Base-by-base conservation (phyloP, 2,113 vertebrate genomes). In the Excalfactoria chinensis region DNA sequence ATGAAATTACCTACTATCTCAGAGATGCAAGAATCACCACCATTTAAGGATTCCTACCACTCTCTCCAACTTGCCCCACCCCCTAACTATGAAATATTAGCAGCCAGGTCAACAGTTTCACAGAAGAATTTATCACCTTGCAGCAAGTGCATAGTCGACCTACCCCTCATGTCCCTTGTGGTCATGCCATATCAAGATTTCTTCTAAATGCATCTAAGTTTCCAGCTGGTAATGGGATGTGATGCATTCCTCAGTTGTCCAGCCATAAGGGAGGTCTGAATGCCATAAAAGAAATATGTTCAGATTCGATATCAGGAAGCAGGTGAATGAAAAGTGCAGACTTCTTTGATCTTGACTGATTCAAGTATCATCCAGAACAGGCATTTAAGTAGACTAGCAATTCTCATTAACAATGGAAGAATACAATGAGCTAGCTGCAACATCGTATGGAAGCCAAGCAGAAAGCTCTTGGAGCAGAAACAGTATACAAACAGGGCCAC, bases 141-240 rank as follows among this genome's bases (percentile, higher is more conserved):
- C 23, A 63, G 34, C 49, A 20, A n/a, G 20, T 40, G 11, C 1
- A 1, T 26, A 28, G 28, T 49, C 44, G 11, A 30, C 55, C 68
- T 79, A 23, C 12, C 16, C 12, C 2, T 3, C 23, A 17, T 17
- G 7, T 28, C 12, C 10, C 14, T 1, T 0, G 15, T 28, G n/a
- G 71, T 25, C 30, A 67, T 18, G 51, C 10, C 34, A 67, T 9
- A 55, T 9, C 8, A 75, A 37, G 41, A 75, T n/a, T 75, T 70
- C 55, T 63, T 63, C 13, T 16, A 76, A 44, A 25, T 11, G 58
- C 22, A 13, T 59, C 19, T 40, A 41, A 53, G n/a, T 41, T 77
- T 60, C 19, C 58, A 34, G 53, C 11, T 32, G 4, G 25, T 48
- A 43, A 43, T 16, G 13, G 12, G 4, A 49, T 44, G 5, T 11